These are phyloP conservation scores for Saccostrea cuccullata DNA, from an alignment of 1,140 invertebrate genomes.

Conservation along the genomic window DNA sequence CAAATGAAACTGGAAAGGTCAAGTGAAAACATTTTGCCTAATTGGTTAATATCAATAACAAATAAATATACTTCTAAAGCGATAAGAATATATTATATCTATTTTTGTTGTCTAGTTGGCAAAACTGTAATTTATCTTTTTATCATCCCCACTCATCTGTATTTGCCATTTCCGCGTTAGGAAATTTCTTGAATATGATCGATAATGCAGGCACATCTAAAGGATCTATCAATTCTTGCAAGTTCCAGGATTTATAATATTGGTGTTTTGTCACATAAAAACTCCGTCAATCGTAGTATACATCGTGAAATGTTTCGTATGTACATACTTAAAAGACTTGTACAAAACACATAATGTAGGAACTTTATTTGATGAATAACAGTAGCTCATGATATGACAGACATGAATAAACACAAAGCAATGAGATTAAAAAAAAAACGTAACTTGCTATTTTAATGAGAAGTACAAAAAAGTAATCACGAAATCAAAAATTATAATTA, in stretches of 20 bases:
- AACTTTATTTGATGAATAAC: slow-evolving; percentile 1
- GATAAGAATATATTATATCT: background rate
- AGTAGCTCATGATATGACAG: background rate
- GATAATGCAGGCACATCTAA: background rate
- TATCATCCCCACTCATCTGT: slow-evolving; percentile 1
- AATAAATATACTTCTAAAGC: background rate
- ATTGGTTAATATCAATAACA: slow-evolving; percentile 24
- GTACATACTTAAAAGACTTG: background rate
- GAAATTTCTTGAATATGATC: background rate
- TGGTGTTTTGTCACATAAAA: slow-evolving; percentile 10
- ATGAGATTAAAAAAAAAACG: background rate
- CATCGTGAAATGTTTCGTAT: background rate
- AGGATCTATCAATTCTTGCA: background rate
- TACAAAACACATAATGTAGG: background rate
- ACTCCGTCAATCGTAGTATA: background rate
- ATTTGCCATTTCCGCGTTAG: background rate
- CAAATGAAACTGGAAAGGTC: background rate
- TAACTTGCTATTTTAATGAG: background rate
- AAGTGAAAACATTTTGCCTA: background rate
- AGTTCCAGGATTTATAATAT: background rate
- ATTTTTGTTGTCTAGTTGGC: background rate
- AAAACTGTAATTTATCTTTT: background rate
- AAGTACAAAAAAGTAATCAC: background rate
- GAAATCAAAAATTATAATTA: background rate
- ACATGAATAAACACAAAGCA: background rate